phyloP scores from a whole-genome alignment of 2,888 invertebrate species.

The Tortricodes alternella region DNA sequence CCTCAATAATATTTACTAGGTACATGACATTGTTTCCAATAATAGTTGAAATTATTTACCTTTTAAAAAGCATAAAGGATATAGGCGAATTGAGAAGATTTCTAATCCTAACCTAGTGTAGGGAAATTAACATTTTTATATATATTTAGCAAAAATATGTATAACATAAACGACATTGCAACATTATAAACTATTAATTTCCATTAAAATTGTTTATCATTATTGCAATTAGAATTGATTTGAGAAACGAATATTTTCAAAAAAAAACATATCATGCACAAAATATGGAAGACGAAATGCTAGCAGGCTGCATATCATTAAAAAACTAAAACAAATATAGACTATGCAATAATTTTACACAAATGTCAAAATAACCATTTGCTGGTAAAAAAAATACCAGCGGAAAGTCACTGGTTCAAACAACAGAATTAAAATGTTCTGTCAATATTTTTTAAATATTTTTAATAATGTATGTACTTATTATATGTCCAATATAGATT shows the following conservation, averaged over 20 bases:
- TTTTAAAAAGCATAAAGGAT: slow-evolving; percentile 24
- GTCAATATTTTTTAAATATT: too few relatives aligned
- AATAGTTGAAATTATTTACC: slow-evolving; percentile 31
- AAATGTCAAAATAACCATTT: slow-evolving; percentile 14
- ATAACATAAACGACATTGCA: slow-evolving; percentile 15
- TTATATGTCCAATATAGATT: too few relatives aligned
- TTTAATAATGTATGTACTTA: too few relatives aligned
- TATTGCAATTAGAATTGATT: slow-evolving; percentile 9
- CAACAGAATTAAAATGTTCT: background rate
- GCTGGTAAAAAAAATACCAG: background rate
- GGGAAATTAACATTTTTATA: slow-evolving; percentile 11
- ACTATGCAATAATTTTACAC: slow-evolving; percentile 18
- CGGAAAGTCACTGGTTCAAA: too few relatives aligned
- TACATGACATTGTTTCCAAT: slow-evolving; percentile 27
- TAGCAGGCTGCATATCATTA: slow-evolving; percentile 74
- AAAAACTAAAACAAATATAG: slow-evolving; percentile 40
- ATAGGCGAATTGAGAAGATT: slow-evolving; percentile 22
- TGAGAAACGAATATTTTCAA: slow-evolving; percentile 7
- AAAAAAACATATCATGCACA: slow-evolving; percentile 74
- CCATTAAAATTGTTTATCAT: background rate
- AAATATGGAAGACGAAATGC: slow-evolving; percentile 54
- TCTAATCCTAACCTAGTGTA: slow-evolving; percentile 25
- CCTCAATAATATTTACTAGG: slow-evolving; percentile 52
- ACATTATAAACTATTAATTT: too few relatives aligned
- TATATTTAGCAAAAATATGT: slow-evolving; percentile 23